phyloP scores from a whole-genome alignment of 1,140 invertebrate genomes.

The Atta colombica region DNA sequence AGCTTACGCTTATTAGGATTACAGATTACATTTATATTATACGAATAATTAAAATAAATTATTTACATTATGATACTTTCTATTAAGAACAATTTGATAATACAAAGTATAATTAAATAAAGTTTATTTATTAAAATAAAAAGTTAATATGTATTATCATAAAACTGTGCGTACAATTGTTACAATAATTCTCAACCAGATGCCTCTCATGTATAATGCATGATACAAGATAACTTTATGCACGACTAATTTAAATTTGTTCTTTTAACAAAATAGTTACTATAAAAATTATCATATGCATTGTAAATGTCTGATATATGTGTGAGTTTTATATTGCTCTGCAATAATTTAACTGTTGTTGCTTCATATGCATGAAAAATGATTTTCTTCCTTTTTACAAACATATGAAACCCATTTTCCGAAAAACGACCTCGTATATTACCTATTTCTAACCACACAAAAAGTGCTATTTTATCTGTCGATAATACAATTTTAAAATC shows the following conservation, averaged over 20 bases:
- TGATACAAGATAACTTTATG: background rate
- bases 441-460: slow-evolving; percentile 89
- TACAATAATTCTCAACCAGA: slow-evolving; percentile 42
- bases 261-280: background rate
- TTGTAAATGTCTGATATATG: slow-evolving; percentile 78
- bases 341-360: slow-evolving; percentile 64
- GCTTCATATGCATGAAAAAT: slow-evolving; percentile 72
- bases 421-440: slow-evolving; percentile 87
- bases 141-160: background rate
- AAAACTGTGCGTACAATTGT: background rate
- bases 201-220: background rate
- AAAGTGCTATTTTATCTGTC: slow-evolving; percentile 87
- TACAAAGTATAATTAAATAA: background rate
- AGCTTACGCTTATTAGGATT: slow-evolving; percentile 68
- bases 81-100: slow-evolving; percentile 26
- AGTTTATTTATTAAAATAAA: background rate
- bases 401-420: slow-evolving; percentile 89
- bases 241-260: slow-evolving; percentile 3
- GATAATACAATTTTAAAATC: slow-evolving; percentile 81
- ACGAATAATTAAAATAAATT: slow-evolving; percentile 8
- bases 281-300: slow-evolving; percentile 30
- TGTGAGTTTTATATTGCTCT: slow-evolving; percentile 73
- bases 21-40: slow-evolving; percentile 29
- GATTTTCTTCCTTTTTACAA: slow-evolving; percentile 72
- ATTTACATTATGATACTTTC: slow-evolving; percentile 81